phyloP scores from a whole-genome alignment of 2,113 vertebrate genomes.

The Chaetodon auriga region DNA sequence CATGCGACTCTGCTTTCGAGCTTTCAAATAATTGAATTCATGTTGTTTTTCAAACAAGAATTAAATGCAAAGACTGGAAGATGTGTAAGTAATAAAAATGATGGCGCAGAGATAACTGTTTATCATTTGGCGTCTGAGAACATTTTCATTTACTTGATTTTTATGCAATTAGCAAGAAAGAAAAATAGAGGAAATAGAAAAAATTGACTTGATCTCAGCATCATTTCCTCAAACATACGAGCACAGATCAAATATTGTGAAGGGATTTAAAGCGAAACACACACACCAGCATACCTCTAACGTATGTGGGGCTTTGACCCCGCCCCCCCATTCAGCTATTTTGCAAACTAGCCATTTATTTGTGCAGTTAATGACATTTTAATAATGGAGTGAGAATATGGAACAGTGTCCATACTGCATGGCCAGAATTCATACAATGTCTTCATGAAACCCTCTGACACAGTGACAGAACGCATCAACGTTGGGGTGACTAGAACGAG shows the following conservation, averaged over 20 bases:
- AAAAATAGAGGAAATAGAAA: background rate
- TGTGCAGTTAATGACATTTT: slow-evolving; percentile 34
- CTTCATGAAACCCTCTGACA: slow-evolving; percentile 57
- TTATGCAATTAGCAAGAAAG: background rate
- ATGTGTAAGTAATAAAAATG: slow-evolving; percentile 11
- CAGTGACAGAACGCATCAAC: slow-evolving; percentile 57
- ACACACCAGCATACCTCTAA: background rate
- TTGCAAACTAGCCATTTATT: slow-evolving; percentile 35
- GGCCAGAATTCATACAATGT: slow-evolving; percentile 51
- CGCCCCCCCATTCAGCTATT: slow-evolving; percentile 5
- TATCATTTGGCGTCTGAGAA: slow-evolving; percentile 44
- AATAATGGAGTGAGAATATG: slow-evolving; percentile 54
- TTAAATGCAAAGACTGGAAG: background rate
- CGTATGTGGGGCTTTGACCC: background rate
- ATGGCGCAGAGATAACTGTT: slow-evolving; percentile 63
- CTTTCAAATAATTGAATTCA: background rate
- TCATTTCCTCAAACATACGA: slow-evolving; percentile 36
- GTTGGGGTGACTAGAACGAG: slow-evolving; percentile 48
- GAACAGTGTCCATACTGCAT: slow-evolving; percentile 41
- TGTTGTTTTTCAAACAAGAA: background rate
- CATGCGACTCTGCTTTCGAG: background rate
- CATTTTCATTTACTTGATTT: slow-evolving; percentile 42
- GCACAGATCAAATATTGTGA: slow-evolving; percentile 18
- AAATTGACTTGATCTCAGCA: slow-evolving; percentile 33
- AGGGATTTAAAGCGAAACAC: slow-evolving; percentile 25